Percentiles rank a stretch among this genome's conserved stretches.
Evolutionary conservation across 2,797 vertebrate species (phyloP).

Genomic region (Dipus sagitta): DNA sequence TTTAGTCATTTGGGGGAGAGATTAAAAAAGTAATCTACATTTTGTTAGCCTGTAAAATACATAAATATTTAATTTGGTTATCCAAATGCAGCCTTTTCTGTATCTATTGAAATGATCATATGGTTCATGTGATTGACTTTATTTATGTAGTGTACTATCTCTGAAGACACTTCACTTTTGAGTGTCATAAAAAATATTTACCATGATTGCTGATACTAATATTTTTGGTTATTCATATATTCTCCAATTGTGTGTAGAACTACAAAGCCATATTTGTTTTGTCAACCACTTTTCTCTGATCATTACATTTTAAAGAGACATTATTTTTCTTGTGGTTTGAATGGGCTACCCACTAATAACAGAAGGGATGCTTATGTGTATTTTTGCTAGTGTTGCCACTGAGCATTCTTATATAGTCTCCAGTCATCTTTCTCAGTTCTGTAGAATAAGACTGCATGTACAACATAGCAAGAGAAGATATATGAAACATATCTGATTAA

Average conservation of each 20-base stretch:
- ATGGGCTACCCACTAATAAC: background rate
- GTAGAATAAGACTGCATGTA: slow-evolving; percentile 15
- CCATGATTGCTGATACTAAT: background rate
- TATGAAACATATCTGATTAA: background rate
- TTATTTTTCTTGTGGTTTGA: slow-evolving; percentile 21
- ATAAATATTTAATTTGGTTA: too few species aligned
- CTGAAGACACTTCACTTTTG: background rate
- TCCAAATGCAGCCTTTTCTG: too few species aligned
- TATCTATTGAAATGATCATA: too few species aligned
- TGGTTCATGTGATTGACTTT: too few species aligned
- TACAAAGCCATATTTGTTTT: slow-evolving; percentile 12
- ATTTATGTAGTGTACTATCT: too few species aligned
- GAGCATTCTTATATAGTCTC: background rate
- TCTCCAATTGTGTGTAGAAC: background rate
- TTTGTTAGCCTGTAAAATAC: background rate
- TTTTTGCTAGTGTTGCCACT: background rate
- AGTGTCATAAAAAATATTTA: background rate
- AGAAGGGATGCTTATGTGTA: background rate
- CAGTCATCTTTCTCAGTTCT: background rate
- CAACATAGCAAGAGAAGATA: background rate
- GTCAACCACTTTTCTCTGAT: background rate
- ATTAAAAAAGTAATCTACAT: background rate
- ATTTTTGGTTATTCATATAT: slow-evolving; percentile 25
- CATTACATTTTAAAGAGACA: slow-evolving; percentile 40
- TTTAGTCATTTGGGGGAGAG: slow-evolving; percentile 9